Conservation (phyloP, 2,113 vertebrate genomes). For the Eulemur macaco region DNA sequence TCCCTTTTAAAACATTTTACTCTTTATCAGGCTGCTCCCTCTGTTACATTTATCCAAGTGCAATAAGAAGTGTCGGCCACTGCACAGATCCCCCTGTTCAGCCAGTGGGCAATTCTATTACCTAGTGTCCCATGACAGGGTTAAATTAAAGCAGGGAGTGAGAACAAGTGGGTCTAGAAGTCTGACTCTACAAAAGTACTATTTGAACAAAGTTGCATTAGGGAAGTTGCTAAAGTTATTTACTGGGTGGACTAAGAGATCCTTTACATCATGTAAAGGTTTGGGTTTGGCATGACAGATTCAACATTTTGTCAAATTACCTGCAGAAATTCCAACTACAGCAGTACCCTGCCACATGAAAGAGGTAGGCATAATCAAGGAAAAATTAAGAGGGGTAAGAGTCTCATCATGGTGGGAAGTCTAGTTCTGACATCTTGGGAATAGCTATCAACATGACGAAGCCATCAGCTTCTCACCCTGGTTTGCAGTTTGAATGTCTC, state of each 20-base stretch:
- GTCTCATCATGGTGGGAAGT: not conserved
- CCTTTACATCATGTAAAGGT: not conserved
- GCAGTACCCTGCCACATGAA: not conserved
- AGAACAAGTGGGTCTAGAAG: not conserved
- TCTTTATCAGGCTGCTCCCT: too few species aligned
- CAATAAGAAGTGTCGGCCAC: not conserved
- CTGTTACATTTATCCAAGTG: not conserved
- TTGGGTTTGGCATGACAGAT: not conserved
- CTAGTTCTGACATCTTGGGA: not conserved
- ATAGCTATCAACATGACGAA: not conserved
- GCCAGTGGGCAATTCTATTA: not conserved
- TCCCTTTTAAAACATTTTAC: too few species aligned
- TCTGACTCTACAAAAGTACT: not conserved
- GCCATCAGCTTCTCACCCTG: not conserved
- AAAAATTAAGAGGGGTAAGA: not conserved
- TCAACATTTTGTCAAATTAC: not conserved
- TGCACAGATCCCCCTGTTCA: not conserved
- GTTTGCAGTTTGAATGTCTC: not conserved
- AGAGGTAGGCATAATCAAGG: not conserved
- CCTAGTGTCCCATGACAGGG: not conserved
- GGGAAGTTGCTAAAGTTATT: not conserved
- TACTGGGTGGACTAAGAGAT: not conserved
- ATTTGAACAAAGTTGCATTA: not conserved
- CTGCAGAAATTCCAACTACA: not conserved
- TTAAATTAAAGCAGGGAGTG: not conserved